Evolutionary conservation across 2,113 vertebrate genomes (phyloP).

Genomic region (Varanus salvator): DNA sequence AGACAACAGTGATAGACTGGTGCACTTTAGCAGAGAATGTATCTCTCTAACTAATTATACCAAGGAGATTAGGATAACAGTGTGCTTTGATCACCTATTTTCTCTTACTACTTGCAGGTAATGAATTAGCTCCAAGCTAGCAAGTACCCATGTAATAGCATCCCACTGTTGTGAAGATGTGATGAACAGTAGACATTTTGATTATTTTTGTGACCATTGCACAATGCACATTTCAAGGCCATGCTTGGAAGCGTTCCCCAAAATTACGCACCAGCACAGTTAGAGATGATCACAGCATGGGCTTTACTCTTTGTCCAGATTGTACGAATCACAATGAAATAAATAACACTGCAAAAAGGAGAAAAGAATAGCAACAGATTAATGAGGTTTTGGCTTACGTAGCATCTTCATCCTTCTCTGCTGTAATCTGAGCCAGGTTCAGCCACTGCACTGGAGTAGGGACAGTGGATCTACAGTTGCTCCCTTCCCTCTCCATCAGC

Average conservation of each 20-base stretch:
- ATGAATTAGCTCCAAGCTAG: constrained; percentile 14
- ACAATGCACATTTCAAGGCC: constrained; percentile 9
- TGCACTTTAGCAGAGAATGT: background rate
- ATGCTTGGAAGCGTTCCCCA: background rate
- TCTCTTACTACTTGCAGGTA: constrained; percentile 18
- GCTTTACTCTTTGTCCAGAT: constrained; percentile 83
- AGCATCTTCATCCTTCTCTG: too few species aligned
- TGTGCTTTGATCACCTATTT: constrained; percentile 21
- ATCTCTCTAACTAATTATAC: constrained; percentile 2
- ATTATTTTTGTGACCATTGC: background rate
- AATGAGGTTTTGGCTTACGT: background rate
- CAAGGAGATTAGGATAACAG: constrained; percentile 4
- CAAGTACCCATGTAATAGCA: background rate
- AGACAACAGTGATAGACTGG: background rate
- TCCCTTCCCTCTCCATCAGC: too few species aligned
- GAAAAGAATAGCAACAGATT: background rate
- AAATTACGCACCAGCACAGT: constrained; percentile 75
- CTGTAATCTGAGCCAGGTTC: too few species aligned
- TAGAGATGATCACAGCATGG: constrained; percentile 70
- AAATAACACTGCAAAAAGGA: constrained; percentile 70
- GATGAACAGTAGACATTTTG: constrained; percentile 7
- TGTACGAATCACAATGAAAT: constrained; percentile 80
- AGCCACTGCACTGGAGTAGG: too few species aligned
- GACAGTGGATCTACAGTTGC: too few species aligned
- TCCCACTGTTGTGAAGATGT: constrained; percentile 1